These are phyloP conservation scores for Rhizomys pruinosus DNA, from an alignment of 2,113 vertebrate genomes.

Conservation along the genomic window DNA sequence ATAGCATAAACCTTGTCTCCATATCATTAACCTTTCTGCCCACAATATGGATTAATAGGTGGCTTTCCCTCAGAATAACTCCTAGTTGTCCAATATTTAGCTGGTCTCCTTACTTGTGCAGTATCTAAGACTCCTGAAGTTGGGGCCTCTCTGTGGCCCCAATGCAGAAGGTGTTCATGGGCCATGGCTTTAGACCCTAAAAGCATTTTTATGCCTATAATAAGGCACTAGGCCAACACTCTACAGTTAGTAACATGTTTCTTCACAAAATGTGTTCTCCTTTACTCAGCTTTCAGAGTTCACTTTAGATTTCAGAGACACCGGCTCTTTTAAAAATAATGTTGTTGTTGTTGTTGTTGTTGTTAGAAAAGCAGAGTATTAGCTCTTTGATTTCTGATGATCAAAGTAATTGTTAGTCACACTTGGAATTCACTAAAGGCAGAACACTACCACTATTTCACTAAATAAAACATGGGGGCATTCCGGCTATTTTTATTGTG, in stretches of 20 bases:
- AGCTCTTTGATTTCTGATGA: background rate
- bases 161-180: background rate
- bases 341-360: background rate
- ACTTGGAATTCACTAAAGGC: background rate
- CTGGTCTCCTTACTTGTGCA: background rate
- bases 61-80: background rate
- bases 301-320: background rate
- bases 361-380: background rate
- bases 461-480: background rate
- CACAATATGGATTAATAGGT: background rate
- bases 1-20: background rate
- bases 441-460: background rate
- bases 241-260: background rate
- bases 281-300: background rate
- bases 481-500: background rate
- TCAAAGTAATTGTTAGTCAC: background rate
- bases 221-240: background rate
- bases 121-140: background rate
- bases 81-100: background rate
- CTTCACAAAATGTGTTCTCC: background rate
- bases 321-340: background rate
- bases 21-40: background rate
- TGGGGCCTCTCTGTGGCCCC: background rate
- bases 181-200: too few relatives aligned
- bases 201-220: background rate